Evolutionary conservation across 92 coral and sea anemone genomes (phyloP), one percentile per base, ranked within the genome.

Genomic region (Zoanthus solanderi): DNA sequence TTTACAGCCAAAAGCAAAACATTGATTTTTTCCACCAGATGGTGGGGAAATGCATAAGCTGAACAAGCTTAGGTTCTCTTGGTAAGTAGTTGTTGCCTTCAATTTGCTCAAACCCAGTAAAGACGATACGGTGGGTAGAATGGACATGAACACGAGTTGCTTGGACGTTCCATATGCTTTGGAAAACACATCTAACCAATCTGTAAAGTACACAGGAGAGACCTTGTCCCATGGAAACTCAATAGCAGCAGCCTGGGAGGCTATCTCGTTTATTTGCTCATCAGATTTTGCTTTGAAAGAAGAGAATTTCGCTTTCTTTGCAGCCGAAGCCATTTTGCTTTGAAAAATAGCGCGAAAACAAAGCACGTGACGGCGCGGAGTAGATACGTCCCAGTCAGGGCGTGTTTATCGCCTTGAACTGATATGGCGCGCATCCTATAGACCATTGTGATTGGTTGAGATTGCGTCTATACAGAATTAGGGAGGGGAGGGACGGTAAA

Each of bases 1-100:
- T 60, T 89, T 92, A 50, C 90, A 78, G 13, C 94, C 94, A 37
- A 75, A 90, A 16, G 86, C 72, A 46, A 78, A 84, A n/a, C 88
- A 87, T 57, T 72, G 92, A 78, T 69, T 84, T 80, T 90, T 85
- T 4, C 89, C 92, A 3, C 86, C 80, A 37, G 76, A 68, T 75
- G 92, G 92, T 31, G 89, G 92, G 23, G 86, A 66, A 52, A 90
- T 46, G 63, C 92, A 90, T 4, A 90, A 31, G 14, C 78, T 52
- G 42, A 89, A 89, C 46, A 89, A 32, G 61, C 85, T 50, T 8
- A 89, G 18, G 71, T 85, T 85, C 69, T 92, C 92, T 58, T 72
- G 82, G 65, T 92, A 88, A 3, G 90, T 85, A 8, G 66, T 10
- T 2, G 94, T 89, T 83, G 77, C 78, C 72, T 85, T 67, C 4